Evolutionary conservation across 2,888 invertebrate genomes (phyloP).

Genomic region (Nomada ruficornis): DNA sequence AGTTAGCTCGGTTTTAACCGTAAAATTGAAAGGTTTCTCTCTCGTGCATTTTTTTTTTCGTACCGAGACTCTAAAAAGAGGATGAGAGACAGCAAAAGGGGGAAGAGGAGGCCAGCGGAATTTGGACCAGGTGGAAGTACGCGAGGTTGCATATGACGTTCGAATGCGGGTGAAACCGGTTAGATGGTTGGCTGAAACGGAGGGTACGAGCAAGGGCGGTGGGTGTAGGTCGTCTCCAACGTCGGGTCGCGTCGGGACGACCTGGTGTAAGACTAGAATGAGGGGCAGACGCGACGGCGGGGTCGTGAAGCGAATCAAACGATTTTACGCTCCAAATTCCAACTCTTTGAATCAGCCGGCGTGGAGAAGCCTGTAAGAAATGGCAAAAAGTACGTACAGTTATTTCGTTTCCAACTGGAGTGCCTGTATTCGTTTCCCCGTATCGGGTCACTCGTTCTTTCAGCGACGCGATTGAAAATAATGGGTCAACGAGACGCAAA

Average conservation of each 20-base stretch:
- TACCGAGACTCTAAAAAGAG: not conserved
- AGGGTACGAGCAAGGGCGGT: slow-evolving; percentile 18
- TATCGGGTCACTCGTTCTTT: slow-evolving; percentile 36
- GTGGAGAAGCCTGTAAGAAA: slow-evolving; percentile 56
- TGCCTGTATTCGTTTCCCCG: slow-evolving; percentile 29
- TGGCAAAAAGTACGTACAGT: slow-evolving; percentile 57
- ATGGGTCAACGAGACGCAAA: slow-evolving; percentile 8
- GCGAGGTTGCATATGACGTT: slow-evolving; percentile 43
- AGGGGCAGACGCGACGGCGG: slow-evolving; percentile 76
- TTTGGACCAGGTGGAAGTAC: slow-evolving; percentile 12
- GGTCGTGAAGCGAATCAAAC: slow-evolving; percentile 81
- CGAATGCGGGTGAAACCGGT: slow-evolving; percentile 42
- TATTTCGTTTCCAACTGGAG: slow-evolving; percentile 54
- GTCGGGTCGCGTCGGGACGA: slow-evolving; percentile 43
- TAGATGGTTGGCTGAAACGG: slow-evolving; percentile 42
- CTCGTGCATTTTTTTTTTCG: not conserved
- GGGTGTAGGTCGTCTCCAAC: slow-evolving; percentile 18
- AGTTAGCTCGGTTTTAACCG: slow-evolving; percentile 17
- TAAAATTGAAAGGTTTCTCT: slow-evolving; percentile 3
- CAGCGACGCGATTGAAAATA: slow-evolving; percentile 21
- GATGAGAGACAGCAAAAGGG: too few species aligned
- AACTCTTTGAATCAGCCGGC: slow-evolving; percentile 69
- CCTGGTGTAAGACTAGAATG: slow-evolving; percentile 64
- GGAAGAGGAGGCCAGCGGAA: slow-evolving; percentile 8
- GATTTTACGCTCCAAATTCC: slow-evolving; percentile 82